Percentiles rank a stretch among this genome's conserved stretches.
Evolutionary conservation across 2,113 vertebrate species (phyloP).

Genomic region (Benitochromis conjunctus): DNA sequence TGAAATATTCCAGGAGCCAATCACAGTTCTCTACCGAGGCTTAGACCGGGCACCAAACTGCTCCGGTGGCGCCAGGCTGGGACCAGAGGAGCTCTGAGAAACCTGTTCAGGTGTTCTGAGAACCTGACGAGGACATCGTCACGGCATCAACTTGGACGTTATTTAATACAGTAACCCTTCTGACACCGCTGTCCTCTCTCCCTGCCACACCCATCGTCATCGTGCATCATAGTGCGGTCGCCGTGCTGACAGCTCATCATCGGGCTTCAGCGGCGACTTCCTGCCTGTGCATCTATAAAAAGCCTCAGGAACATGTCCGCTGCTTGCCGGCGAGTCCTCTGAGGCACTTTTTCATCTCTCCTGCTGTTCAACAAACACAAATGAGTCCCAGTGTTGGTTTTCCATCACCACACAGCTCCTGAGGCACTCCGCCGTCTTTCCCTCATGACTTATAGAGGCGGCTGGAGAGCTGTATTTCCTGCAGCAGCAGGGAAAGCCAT

Average conservation of each 20-base stretch:
- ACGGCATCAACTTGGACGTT: neutral
- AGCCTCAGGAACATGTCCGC: neutral
- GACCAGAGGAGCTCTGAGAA: neutral
- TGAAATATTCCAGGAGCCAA: neutral
- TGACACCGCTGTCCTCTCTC: neutral
- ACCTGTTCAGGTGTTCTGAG: neutral
- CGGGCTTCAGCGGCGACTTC: neutral
- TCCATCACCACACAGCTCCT: neutral
- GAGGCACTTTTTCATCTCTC: neutral
- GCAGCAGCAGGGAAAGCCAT: neutral
- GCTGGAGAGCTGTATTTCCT: neutral
- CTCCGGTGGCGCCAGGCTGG: neutral
- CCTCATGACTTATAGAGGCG: neutral
- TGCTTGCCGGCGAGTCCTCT: neutral
- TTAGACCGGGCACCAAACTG: accelerated
- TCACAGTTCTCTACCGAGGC: neutral
- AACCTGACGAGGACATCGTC: neutral
- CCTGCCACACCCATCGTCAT: neutral
- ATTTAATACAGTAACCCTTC: neutral
- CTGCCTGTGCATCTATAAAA: neutral
- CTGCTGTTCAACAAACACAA: neutral
- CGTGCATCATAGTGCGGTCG: neutral
- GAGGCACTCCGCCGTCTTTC: neutral
- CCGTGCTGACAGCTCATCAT: neutral
- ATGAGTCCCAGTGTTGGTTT: neutral